Base-by-base conservation (phyloP, 2,113 vertebrate genomes). In the Penelope pileata region DNA sequence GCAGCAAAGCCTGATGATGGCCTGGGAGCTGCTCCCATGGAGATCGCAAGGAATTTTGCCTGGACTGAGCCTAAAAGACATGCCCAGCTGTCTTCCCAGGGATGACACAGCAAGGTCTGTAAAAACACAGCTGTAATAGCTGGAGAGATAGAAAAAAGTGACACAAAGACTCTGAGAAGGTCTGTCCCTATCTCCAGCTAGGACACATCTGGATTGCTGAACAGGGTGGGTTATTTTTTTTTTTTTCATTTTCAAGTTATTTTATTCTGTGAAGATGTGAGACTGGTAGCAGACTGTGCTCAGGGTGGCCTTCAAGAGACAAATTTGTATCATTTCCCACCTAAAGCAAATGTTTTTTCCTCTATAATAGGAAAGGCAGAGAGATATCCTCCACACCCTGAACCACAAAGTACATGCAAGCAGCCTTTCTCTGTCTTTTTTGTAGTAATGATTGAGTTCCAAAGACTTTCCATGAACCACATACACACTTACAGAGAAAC, bases 201-300 rank as follows among this genome's bases (percentile, higher is more conserved):
- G 67, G 67, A 90, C 75, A 86, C 90, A 90, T 63, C 82, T 88
- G 85, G 63, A 30, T 23, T 40, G 6, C 50, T 85, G 36, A 3
- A 1, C 53, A 87, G 75, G 34, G 47, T 66, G 91, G 85, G 63
- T 42, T 70, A 27, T 40, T 63, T 56, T 56, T 10, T 30, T 30
- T 18, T 23, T 90, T 82, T 83, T 59, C 26, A 21, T 88, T 91
- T 58, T 68, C 83, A 90, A 70, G 34, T 32, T 68, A n/a, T 23
- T 95, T 86, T 90, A 83, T 94, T 96, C 90, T 83, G 68, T 47
- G 42, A 66, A 84, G 34, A 74, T 70, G 90, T 63, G 45, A 83
- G 26, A 17, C 45, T 73, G 16, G 82, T 75, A 90, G 70, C 53
- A 86, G 54, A 5, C 42, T 67, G 34, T 45, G 5, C 51, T 72